A percentile compares a stretch with the other conserved stretches of the same genome.
Evolutionary conservation across 2,113 vertebrate species (phyloP).

Genomic region (Campylomormyrus numenius): DNA sequence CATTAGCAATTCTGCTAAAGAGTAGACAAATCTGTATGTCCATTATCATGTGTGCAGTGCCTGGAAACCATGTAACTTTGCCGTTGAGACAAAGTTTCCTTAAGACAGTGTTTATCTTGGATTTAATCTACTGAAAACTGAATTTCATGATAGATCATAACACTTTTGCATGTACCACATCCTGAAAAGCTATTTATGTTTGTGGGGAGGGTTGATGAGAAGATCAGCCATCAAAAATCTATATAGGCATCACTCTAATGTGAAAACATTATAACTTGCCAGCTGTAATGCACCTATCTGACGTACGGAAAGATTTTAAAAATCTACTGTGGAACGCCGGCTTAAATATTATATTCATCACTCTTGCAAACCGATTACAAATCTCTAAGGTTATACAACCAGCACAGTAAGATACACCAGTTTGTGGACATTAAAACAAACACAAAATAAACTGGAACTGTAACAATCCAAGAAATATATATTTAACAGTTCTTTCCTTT

Average conservation of each 20-base stretch:
- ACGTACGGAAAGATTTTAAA: neutral
- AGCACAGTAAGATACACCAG: neutral
- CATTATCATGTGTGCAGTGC: neutral
- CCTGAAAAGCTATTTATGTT: constrained; percentile 6
- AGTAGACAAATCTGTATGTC: neutral
- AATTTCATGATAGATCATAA: neutral
- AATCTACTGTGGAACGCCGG: neutral
- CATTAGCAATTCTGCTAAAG: neutral
- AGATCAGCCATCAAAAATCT: neutral
- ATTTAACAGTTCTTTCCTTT: neutral
- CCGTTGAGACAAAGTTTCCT: neutral
- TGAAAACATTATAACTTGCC: neutral
- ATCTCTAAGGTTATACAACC: neutral
- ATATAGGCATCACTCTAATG: neutral
- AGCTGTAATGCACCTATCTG: neutral
- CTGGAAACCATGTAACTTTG: neutral
- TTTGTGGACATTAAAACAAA: neutral
- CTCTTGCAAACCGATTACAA: neutral
- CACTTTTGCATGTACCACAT: constrained; percentile 7
- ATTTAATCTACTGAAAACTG: neutral
- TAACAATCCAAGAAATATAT: neutral
- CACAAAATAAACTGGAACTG: neutral
- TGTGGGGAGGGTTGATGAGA: neutral
- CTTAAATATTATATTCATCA: neutral
- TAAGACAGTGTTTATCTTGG: neutral